Conservation (phyloP, 1,140 invertebrate genomes). For the Brachystomella parvula region DNA sequence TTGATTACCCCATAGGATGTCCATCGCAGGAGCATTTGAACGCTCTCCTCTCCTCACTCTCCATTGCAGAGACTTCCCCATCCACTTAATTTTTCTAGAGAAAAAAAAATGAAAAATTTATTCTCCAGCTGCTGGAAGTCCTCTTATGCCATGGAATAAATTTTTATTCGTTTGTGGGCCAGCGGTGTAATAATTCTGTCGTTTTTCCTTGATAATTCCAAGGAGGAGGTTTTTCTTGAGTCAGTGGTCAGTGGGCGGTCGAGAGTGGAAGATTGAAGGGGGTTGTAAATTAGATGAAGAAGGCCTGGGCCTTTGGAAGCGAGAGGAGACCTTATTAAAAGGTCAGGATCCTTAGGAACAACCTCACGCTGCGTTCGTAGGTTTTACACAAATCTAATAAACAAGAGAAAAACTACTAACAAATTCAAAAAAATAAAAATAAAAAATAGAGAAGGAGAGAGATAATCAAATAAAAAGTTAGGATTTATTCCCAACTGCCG, state of each 20-base stretch:
- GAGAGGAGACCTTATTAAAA: slow-evolving; percentile 34
- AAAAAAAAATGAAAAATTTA: neutral
- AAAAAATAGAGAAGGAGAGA: neutral
- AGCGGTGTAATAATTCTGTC: slow-evolving; percentile 3
- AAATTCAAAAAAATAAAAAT: neutral
- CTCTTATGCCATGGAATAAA: neutral
- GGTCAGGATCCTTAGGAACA: slow-evolving; percentile 27
- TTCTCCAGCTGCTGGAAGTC: neutral
- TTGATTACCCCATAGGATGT: slow-evolving; percentile 67
- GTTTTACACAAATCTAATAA: slow-evolving; percentile 29
- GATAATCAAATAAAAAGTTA: neutral
- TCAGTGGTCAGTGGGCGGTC: slow-evolving; percentile 10
- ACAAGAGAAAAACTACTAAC: neutral
- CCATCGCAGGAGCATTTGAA: slow-evolving; percentile 84
- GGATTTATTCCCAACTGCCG: neutral
- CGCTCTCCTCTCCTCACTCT: slow-evolving; percentile 67
- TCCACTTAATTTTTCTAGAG: neutral
- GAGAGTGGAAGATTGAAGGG: neutral
- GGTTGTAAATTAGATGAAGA: slow-evolving; percentile 33
- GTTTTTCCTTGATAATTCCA: neutral
- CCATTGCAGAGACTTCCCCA: slow-evolving; percentile 20
- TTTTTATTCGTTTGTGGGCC: neutral
- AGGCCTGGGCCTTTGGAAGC: slow-evolving; percentile 21
- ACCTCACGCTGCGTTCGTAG: slow-evolving; percentile 31
- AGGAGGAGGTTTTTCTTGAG: too few relatives aligned